Conservation (phyloP, 2,797 vertebrate species). For the Enteromius fasciolatus region DNA sequence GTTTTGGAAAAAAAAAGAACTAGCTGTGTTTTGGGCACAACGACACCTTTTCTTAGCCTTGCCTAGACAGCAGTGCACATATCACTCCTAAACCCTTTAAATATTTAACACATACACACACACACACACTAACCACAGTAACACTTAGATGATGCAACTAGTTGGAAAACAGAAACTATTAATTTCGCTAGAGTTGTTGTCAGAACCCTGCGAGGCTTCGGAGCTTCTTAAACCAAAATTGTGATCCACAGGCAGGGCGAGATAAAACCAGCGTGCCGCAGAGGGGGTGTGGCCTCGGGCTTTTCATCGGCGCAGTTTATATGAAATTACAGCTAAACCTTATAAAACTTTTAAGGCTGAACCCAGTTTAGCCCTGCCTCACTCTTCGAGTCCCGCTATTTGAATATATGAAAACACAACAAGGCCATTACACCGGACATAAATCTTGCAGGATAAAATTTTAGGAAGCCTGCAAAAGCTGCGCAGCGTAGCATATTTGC, state of each 20-base stretch:
- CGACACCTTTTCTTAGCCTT: slow-evolving; percentile 38
- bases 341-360: slow-evolving; percentile 65
- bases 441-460: slow-evolving; percentile 58
- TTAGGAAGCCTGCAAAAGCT: slow-evolving; percentile 47
- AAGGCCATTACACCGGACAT: slow-evolving; percentile 55
- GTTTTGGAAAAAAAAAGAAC: neutral
- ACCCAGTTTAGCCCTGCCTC: slow-evolving; percentile 58
- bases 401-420: slow-evolving; percentile 60
- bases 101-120: slow-evolving; percentile 63
- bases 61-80: slow-evolving; percentile 41
- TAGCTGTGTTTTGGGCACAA: slow-evolving; percentile 14
- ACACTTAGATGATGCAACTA: slow-evolving; percentile 71
- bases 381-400: slow-evolving; percentile 49
- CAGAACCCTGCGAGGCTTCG: slow-evolving; percentile 51
- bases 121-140: slow-evolving; percentile 62
- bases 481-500: slow-evolving; percentile 42
- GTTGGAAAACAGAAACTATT: slow-evolving; percentile 73
- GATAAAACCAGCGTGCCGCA: slow-evolving; percentile 1
- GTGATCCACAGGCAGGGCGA: slow-evolving; percentile 41
- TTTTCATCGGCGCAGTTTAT: slow-evolving; percentile 55
- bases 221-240: slow-evolving; percentile 56
- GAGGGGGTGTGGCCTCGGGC: slow-evolving; percentile 47
- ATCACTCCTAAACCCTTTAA: slow-evolving; percentile 65
- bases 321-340: slow-evolving; percentile 59
- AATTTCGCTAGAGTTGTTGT: slow-evolving; percentile 68